phyloP scores from a whole-genome alignment of 1,140 invertebrate genomes.

The Drosophila grimshawi region DNA sequence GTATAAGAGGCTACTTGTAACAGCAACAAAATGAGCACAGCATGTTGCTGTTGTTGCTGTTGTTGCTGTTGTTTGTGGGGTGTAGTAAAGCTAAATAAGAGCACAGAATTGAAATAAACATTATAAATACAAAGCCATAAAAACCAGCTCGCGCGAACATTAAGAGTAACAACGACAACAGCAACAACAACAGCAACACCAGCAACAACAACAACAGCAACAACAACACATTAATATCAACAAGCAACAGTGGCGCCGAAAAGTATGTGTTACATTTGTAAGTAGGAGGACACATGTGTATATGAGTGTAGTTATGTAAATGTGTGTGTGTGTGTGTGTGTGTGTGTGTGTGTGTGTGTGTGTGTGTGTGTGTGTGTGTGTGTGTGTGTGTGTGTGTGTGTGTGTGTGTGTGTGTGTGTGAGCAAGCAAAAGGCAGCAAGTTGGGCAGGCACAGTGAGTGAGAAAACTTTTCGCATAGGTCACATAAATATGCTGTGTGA shows the following conservation, averaged over 20 bases:
- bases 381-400: too few species aligned
- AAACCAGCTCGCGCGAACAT: conserved; percentile 55
- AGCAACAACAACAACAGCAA: conserved; percentile 20
- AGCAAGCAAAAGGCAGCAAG: not conserved
- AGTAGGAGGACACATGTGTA: not conserved
- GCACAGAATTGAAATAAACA: conserved; percentile 77
- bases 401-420: not conserved
- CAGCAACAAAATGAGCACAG: conserved; percentile 30
- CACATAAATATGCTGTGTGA: conserved; percentile 8
- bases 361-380: not conserved
- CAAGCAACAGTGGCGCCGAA: conserved; percentile 29
- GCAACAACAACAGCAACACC: conserved; percentile 21
- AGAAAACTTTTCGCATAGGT: conserved; percentile 9
- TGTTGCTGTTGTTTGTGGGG: conserved; percentile 24
- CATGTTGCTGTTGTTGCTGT: conserved; percentile 19
- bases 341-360: not conserved
- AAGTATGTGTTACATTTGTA: conserved; percentile 31
- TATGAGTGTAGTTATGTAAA: not conserved
- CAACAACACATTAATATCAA: conserved; percentile 20
- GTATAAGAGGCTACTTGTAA: conserved; percentile 17
- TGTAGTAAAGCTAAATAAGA: conserved; percentile 63
- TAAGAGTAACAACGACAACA: conserved; percentile 26
- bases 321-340: not conserved
- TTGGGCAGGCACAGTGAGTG: conserved; percentile 1
- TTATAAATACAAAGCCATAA: conserved; percentile 81